phyloP scores from a whole-genome alignment of 1,140 invertebrate genomes.

The Ips typographus region DNA sequence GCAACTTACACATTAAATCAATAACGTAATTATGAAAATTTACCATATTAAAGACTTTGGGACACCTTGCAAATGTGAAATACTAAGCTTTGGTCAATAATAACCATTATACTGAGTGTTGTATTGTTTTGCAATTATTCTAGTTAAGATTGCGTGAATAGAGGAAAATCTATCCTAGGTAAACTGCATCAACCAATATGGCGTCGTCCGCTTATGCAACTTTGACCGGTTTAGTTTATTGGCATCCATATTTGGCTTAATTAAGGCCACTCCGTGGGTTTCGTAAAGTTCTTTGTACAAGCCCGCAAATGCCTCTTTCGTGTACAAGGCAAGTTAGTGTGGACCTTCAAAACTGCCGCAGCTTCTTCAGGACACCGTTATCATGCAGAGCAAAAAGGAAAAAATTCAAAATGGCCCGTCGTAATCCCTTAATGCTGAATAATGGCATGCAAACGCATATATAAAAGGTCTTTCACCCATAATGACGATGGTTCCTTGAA shows the following conservation, averaged over 20 bases:
- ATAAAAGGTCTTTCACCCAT: constrained; percentile 7
- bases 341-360: not conserved
- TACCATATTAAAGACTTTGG: too few relatives aligned
- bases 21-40: too few relatives aligned
- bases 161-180: too few relatives aligned
- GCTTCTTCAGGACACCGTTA: not conserved
- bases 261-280: constrained; percentile 10
- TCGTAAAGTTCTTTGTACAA: constrained; percentile 10
- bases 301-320: not conserved
- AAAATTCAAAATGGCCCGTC: not conserved
- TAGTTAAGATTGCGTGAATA: too few relatives aligned
- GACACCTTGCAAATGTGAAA: too few relatives aligned
- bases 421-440: constrained; percentile 19
- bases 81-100: too few relatives aligned
- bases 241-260: constrained; percentile 6
- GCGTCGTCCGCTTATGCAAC: constrained; percentile 9
- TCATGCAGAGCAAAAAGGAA: not conserved
- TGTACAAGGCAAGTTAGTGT: not conserved
- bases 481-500: constrained; percentile 13
- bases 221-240: constrained; percentile 6
- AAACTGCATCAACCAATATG: not conserved
- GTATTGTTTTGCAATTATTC: too few relatives aligned
- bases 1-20: too few relatives aligned
- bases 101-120: too few relatives aligned
- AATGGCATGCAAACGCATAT: constrained; percentile 9